Base-by-base conservation (phyloP, 2,797 vertebrate species). In the Pseudochromis fuscus region DNA sequence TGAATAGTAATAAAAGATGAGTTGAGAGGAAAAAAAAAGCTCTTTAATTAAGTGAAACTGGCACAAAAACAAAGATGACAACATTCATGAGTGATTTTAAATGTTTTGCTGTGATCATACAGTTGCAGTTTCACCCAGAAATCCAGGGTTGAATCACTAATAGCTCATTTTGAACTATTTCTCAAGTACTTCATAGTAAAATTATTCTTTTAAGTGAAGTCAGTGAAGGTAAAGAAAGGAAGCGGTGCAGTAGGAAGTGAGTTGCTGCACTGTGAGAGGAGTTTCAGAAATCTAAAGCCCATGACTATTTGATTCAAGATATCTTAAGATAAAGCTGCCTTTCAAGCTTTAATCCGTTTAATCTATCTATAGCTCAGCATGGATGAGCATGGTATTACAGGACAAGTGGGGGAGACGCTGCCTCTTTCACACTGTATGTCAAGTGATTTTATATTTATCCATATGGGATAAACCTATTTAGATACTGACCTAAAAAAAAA, bases 291-390 rank as follows among this genome's bases (percentile, higher is more conserved):
- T 49, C 28, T 48, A 37, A 46, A 67, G 72, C 23, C 25, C 62
- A 40, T 53, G 37, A 57, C 55, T 52, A 58, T 80, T 75, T 25
- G 33, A 86, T 64, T 78, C 38, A 31, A 11, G 8, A 83, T 79
- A 75, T 75, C 53, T 83, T 31, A 24, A 74, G 71, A 78, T 68
- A 70, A 86, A 59, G 55, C 68, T 62, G 53, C 63, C 57, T 68
- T 64, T 72, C 48, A 72, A 66, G 68, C 40, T 49, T 75, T 82
- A 86, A 89, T 86, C 75, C 79, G 42, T 87, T 80, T 71, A 81
- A 87, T 85, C 72, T 24, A 72, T 81, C 49, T 71, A 38, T 53
- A 75, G 49, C 81, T 66, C 58, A 16, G 57, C 23, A 37, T 67
- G 75, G 71, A 75, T 59, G 70, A 80, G 58, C 3, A 1, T 40